Conservation (phyloP, 2,797 vertebrate genomes). For the Sciaenops ocellatus region DNA sequence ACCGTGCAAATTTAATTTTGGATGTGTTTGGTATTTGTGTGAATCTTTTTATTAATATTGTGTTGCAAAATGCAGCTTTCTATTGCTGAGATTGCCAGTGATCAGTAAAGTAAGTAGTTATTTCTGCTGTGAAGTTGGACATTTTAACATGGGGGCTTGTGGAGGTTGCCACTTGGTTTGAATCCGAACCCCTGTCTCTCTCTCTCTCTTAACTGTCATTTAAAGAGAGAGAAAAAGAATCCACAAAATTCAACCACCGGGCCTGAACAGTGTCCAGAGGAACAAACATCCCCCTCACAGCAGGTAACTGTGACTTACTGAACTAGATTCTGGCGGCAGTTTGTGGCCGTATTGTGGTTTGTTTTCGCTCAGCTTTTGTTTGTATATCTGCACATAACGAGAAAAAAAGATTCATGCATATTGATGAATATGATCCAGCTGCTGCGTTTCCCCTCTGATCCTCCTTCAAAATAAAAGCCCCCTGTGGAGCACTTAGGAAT, state of each 20-base stretch:
- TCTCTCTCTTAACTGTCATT: conserved; percentile 3
- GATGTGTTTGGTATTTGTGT: background rate
- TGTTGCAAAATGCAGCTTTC: no score
- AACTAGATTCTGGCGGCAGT: conserved; percentile 36
- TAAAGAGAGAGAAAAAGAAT: background rate
- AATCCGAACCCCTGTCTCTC: background rate
- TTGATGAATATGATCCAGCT: conserved; percentile 57
- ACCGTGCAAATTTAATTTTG: background rate
- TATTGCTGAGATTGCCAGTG: no score
- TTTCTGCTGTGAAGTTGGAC: no score
- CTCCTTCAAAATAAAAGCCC: conserved; percentile 54
- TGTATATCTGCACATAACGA: conserved; percentile 36
- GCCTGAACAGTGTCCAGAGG: conserved; percentile 14
- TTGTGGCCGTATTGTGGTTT: conserved; percentile 26
- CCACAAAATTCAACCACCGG: background rate
- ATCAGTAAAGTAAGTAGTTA: no score
- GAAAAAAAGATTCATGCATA: conserved; percentile 39
- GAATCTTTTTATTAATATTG: background rate
- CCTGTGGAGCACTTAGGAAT: background rate
- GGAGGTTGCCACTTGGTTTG: background rate
- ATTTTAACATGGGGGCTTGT: no score
- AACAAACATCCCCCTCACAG: conserved; percentile 23
- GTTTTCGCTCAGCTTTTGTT: conserved; percentile 41
- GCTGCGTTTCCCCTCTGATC: conserved; percentile 13
- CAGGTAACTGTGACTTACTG: conserved; percentile 10